phyloP scores from a whole-genome alignment of 2,888 invertebrate genomes.

The Stratiomys singularior region DNA sequence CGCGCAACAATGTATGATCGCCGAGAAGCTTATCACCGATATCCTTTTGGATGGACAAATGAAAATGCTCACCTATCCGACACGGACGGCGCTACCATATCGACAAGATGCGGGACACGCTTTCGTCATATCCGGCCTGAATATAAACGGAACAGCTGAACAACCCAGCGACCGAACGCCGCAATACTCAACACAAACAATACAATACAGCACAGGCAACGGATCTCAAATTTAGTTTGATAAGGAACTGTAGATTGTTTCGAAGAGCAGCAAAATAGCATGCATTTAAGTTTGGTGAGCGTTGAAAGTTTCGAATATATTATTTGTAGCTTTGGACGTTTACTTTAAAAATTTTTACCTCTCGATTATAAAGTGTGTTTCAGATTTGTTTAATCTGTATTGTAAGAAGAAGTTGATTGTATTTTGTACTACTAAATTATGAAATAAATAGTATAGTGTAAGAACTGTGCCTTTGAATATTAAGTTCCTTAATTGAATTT shows the following conservation, averaged over 20 bases:
- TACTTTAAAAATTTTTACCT: not conserved
- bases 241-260: not conserved
- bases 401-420: slow-evolving; percentile 17
- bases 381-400: slow-evolving; percentile 11
- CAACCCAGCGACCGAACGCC: slow-evolving; percentile 38
- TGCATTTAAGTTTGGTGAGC: slow-evolving; percentile 17
- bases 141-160: slow-evolving; percentile 49
- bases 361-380: slow-evolving; percentile 3
- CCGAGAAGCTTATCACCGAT: slow-evolving; percentile 64
- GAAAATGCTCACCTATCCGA: slow-evolving; percentile 59
- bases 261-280: not conserved
- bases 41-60: slow-evolving; percentile 64
- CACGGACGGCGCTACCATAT: slow-evolving; percentile 46
- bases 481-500: not conserved
- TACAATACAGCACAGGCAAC: slow-evolving; percentile 49
- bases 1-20: slow-evolving; percentile 61
- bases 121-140: slow-evolving; percentile 49
- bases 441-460: not conserved
- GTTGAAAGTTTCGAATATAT: slow-evolving; percentile 29
- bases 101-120: slow-evolving; percentile 49
- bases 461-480: not conserved
- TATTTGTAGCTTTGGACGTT: slow-evolving; percentile 14
- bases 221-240: slow-evolving; percentile 48
- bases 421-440: slow-evolving; percentile 7
- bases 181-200: slow-evolving; percentile 49